Evolutionary conservation across 92 coral and sea anemone species (phyloP), one percentile per base, ranked within the genome.

Genomic region (Ricordea florida): DNA sequence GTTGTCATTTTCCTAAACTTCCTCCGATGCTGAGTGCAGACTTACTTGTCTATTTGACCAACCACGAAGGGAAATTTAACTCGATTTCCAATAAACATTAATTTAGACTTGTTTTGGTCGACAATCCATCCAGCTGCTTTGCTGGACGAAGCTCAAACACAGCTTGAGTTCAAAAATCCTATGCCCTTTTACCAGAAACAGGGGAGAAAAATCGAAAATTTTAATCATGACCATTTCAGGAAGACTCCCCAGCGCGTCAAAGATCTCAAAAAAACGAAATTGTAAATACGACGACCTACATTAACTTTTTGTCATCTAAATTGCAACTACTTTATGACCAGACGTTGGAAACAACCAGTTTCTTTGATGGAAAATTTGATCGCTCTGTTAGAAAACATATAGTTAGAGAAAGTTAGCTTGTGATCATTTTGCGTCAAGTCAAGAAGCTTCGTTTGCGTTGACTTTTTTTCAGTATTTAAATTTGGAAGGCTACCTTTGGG

Each of bases 91-190:
- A 52, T 35, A 36, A 53, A 51, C 63, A 69, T 52, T 30, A 53
- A 41, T 53, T 55, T 55, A 38, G 77, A 70, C 77, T 36, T 57
- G 53, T 70, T 70, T 55, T 26, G 7, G 21, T 36, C 37, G 77
- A 55, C 37, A 51, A 70, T 70, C 9, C 66, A 38, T 70, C 40
- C 77, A 53, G 77, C 77, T 53, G 77, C 6, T 70, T 21, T 17
- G 8, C 21, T 24, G n/a, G 33, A 29, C 42, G 15, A 38, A 24
- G 36, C 37, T 28, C 14, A 24, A 34, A 49, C 75, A 3, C 75
- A 68, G 75, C 75, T 68, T 70, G 77, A 14, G 77, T 63, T 20
- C 48, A 15, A 35, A 28, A n/a, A 38, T 28, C 31, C 33, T 46
- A 69, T 26, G 29, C 31, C 9, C 30, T 31, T 27, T 40, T 69